phyloP scores from a whole-genome alignment of 2,888 invertebrate species.

The Drosophila niveifrons region DNA sequence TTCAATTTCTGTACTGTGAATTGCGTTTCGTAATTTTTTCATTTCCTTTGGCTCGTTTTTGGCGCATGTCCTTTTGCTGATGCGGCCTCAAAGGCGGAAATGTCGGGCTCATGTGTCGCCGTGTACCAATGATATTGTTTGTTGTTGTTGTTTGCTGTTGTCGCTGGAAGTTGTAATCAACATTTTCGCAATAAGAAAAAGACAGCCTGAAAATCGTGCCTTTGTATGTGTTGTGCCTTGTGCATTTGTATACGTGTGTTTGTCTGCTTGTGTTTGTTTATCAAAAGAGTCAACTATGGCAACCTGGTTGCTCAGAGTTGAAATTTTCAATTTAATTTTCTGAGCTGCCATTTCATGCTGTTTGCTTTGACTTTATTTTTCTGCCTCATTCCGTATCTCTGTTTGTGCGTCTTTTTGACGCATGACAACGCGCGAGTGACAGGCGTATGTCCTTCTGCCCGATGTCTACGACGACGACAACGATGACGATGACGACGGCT shows the following conservation, averaged over 20 bases:
- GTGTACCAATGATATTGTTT: slow-evolving; percentile 50
- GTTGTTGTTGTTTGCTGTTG: slow-evolving; percentile 38
- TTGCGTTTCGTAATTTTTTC: slow-evolving; percentile 49
- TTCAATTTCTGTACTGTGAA: neutral
- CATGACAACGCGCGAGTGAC: slow-evolving; percentile 74
- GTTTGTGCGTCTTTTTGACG: slow-evolving; percentile 64
- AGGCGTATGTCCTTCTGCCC: slow-evolving; percentile 65
- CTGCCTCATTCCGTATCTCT: slow-evolving; percentile 34
- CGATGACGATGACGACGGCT: slow-evolving; percentile 42
- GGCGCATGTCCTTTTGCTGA: slow-evolving; percentile 75
- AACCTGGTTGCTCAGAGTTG: slow-evolving; percentile 73
- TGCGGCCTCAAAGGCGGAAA: slow-evolving; percentile 74
- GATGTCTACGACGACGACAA: neutral
- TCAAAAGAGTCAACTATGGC: slow-evolving; percentile 78
- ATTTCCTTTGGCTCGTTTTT: slow-evolving; percentile 62
- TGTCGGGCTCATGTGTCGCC: slow-evolving; percentile 76
- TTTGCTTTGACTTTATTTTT: slow-evolving; percentile 74
- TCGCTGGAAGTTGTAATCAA: slow-evolving; percentile 67
- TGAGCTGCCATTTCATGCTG: slow-evolving; percentile 70
- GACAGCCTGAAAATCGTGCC: slow-evolving; percentile 44
- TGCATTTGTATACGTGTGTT: slow-evolving; percentile 6
- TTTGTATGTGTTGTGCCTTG: neutral
- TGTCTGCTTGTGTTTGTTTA: slow-evolving; percentile 59
- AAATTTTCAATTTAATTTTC: slow-evolving; percentile 82
- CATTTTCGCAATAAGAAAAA: slow-evolving; percentile 67